Conservation (phyloP, 2,888 invertebrate species). For the Eilema depressum region DNA sequence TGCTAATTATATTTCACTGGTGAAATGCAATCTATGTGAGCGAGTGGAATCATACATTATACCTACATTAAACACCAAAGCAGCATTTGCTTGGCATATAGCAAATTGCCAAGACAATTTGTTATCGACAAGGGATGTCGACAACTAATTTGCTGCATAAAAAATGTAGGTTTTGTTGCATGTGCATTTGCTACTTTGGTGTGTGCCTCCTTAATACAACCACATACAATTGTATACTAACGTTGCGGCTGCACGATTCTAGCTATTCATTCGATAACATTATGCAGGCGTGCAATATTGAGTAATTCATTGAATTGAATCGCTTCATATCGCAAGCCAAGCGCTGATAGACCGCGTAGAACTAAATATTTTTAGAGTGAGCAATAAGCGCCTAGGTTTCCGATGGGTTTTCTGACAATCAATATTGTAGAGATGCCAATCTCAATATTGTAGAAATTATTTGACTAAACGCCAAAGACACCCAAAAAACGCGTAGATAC, state of each 20-base stretch:
- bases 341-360: background rate
- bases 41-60: too few species aligned
- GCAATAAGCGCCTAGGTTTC: background rate
- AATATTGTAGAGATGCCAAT: slow-evolving; percentile 4
- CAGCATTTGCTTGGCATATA: too few species aligned
- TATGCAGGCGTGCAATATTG: slow-evolving; percentile 10
- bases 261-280: slow-evolving; percentile 10
- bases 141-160: too few species aligned
- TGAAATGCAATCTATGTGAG: background rate
- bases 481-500: too few species aligned
- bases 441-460: too few species aligned
- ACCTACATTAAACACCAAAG: too few species aligned
- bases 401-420: background rate
- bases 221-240: background rate
- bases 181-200: too few species aligned
- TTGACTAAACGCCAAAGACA: too few species aligned
- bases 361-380: slow-evolving; percentile 10
- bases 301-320: slow-evolving; percentile 9
- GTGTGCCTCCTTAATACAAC: background rate
- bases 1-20: background rate
- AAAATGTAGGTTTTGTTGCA: too few species aligned
- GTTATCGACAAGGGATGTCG: too few species aligned
- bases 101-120: too few species aligned
- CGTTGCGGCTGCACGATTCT: background rate
- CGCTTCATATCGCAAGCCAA: background rate